phyloP scores from a whole-genome alignment of 2,797 vertebrate species.

The Euphonia xanthogaster region DNA sequence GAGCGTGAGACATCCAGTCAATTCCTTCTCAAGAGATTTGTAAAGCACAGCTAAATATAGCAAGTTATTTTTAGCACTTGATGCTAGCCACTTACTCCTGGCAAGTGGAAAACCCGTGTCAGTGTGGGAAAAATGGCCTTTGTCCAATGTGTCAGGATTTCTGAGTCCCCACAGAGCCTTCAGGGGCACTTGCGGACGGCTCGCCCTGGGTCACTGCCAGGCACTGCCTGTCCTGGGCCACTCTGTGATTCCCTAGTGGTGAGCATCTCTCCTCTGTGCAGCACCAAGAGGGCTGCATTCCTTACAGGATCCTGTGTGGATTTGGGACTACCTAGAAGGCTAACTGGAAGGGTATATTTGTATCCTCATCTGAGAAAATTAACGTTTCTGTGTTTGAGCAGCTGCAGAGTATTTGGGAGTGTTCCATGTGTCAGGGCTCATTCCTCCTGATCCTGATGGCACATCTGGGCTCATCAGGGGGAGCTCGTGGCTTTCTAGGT shows the following conservation, averaged over 20 bases:
- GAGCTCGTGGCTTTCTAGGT: neutral
- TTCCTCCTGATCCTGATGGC: neutral
- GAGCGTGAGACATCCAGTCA: neutral
- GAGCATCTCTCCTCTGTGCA: neutral
- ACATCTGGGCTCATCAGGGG: neutral
- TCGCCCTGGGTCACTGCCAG: neutral
- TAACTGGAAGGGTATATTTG: accelerated
- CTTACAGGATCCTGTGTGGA: neutral
- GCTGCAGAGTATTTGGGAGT: neutral
- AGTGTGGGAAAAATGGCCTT: neutral
- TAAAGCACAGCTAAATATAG: conserved; percentile 18
- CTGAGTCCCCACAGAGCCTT: neutral
- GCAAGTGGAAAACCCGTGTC: neutral
- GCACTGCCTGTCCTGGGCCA: accelerated
- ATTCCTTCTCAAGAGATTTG: neutral
- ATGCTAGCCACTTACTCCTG: neutral
- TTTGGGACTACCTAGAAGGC: neutral
- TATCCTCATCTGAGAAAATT: neutral
- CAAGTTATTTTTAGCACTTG: conserved; percentile 4
- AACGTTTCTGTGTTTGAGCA: neutral
- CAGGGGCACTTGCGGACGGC: neutral
- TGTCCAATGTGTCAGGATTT: neutral
- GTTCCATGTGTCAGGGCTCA: neutral
- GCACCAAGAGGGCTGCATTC: neutral
- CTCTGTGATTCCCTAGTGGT: neutral